These are phyloP conservation scores for Perizoma flavofasciatum DNA, from an alignment of 2,888 invertebrate genomes.

Conservation along the genomic window DNA sequence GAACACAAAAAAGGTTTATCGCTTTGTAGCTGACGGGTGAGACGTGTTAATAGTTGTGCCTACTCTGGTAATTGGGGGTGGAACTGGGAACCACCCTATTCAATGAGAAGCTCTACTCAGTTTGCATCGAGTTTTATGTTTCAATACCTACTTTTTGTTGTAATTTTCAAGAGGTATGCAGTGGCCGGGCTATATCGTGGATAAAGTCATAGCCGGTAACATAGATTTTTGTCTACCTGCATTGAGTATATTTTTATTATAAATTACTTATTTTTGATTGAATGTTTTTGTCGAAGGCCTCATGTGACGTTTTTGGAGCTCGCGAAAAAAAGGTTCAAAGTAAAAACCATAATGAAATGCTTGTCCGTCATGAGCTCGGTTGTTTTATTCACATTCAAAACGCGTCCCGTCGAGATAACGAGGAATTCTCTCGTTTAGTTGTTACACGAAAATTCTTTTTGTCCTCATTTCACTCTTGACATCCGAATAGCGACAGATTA, in stretches of 20 bases:
- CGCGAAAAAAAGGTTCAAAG: background rate
- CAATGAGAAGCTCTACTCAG: background rate
- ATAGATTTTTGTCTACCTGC: too few species aligned
- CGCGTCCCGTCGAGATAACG: constrained; percentile 20
- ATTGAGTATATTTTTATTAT: too few species aligned
- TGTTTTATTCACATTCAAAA: constrained; percentile 24
- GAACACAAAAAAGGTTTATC: constrained; percentile 7
- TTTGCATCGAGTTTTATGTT: background rate
- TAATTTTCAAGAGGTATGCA: too few species aligned
- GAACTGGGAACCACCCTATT: background rate
- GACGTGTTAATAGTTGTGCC: constrained; percentile 7
- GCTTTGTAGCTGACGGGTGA: constrained; percentile 7
- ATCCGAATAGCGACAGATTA: constrained; percentile 25
- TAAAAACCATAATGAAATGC: constrained; percentile 15
- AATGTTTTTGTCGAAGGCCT: background rate
- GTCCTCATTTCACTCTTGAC: constrained; percentile 26
- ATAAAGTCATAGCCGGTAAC: too few species aligned
- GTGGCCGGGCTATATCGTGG: too few species aligned
- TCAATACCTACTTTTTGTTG: too few species aligned
- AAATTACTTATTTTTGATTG: too few species aligned
- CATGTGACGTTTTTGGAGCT: background rate
- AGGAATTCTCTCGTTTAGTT: constrained; percentile 23
- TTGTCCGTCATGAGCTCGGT: constrained; percentile 10
- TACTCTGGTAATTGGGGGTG: constrained; percentile 8
- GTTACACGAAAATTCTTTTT: constrained; percentile 22